Base-by-base conservation (phyloP, 2,113 vertebrate species). In the Labrus mixtus region DNA sequence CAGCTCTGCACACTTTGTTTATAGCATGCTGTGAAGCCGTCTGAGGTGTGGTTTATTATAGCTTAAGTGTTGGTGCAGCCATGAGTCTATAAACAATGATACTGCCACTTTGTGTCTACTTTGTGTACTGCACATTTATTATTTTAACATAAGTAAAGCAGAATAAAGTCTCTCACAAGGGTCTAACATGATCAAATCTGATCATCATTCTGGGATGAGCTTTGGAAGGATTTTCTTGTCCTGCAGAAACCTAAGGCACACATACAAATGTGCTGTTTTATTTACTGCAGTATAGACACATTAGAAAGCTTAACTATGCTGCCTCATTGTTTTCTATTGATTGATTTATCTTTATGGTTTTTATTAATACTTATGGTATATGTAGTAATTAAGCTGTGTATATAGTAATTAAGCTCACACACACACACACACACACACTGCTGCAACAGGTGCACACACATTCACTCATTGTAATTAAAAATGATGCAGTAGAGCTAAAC, bases 61-160 rank as follows among this genome's bases (percentile, higher is more conserved):
- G 71, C 72, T 58, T 16, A 33, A 36, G 22, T 43, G 33, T 58
- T 51, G 66, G 53, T 29, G 8, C 37, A 68, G 63, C 3, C 29
- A 23, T 68, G 51, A 74, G 55, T 50, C 48, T n/a, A 68, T 54
- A 51, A 62, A 67, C 59, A 68, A 37, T 43, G 13, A 76, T 48
- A 29, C 76, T 81, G 86, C 81, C 84, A 51, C 84, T 66, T 29
- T 68, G 84, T 83, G 87, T 61, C 39, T 59, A 51, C 79, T 69
- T 25, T 50, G 58, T 51, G 66, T 36, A 87, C 63, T 86, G 72
- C 78, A 84, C 50, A 61, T 17, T 46, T 46, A 45, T 65, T 25
- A 56, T 53, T 66, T 39, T 59, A 63, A 64, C n/a, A 79, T 19
- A 51, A 10, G 15, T 54, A 8, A 11, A 23, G 15, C 8, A 17